Percentiles rank a stretch among this genome's conserved stretches.
These are phyloP conservation scores for Eptatretus burgeri DNA, from an alignment of 2,113 vertebrate species.

Conservation along the genomic window DNA sequence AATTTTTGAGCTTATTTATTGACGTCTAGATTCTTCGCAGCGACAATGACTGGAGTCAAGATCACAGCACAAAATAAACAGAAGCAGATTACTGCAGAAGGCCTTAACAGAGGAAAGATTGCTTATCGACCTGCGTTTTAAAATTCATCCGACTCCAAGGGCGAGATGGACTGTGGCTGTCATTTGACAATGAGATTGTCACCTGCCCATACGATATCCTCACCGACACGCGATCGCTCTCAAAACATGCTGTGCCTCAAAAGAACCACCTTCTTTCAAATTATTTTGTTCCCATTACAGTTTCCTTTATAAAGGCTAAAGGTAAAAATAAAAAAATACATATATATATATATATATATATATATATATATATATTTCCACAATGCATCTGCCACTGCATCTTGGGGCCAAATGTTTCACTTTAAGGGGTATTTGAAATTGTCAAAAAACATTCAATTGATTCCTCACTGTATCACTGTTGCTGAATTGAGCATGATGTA, in stretches of 20 bases:
- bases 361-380: conserved; percentile 2
- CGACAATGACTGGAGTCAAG: no score
- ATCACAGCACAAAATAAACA: no score
- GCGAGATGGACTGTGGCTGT: conserved; percentile 4
- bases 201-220: background rate
- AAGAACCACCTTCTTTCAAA: background rate
- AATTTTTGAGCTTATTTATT: no score
- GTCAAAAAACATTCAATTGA: background rate
- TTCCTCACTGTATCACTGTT: background rate
- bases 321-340: background rate
- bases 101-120: conserved; percentile 7
- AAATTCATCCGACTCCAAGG: background rate
- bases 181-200: conserved; percentile 1
- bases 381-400: background rate
- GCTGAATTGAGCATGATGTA: conserved; percentile 3
- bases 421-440: background rate
- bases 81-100: background rate
- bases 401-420: background rate
- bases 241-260: background rate
- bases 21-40: no score
- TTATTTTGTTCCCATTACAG: background rate
- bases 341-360: background rate
- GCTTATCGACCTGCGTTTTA: conserved; percentile 3
- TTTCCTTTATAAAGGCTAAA: background rate
- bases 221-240: background rate